Evolutionary conservation across 2,888 invertebrate species (phyloP).

Genomic region (Pandemis heparana): DNA sequence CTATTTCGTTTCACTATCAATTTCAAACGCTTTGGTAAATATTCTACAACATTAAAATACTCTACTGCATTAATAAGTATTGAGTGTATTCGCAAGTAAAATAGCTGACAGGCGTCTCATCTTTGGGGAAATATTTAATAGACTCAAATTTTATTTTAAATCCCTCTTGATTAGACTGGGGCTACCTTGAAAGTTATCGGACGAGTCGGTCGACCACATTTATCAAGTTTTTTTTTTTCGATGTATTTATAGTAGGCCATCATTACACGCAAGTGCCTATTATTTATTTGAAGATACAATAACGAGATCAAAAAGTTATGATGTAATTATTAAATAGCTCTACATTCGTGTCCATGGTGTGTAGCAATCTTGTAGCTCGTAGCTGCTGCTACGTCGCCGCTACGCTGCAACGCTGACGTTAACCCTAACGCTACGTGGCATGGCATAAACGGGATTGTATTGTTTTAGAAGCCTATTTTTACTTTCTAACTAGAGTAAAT

Average conservation of each 20-base stretch:
- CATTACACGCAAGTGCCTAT: no score
- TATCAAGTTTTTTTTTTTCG: no score
- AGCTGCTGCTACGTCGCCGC: not conserved
- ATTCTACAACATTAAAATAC: not conserved
- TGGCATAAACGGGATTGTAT: not conserved
- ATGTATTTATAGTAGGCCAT: no score
- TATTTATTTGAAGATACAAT: no score
- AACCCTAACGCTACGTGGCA: not conserved
- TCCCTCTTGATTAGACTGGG: no score
- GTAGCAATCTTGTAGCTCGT: not conserved
- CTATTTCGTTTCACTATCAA: not conserved
- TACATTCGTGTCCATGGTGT: not conserved
- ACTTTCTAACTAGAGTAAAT: not conserved
- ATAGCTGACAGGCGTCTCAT: no score
- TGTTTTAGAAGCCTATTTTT: not conserved
- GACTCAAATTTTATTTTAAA: no score
- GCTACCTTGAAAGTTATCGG: no score
- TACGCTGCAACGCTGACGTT: slow-evolving; percentile 1
- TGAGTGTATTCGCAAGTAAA: no score
- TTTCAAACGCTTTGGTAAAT: not conserved
- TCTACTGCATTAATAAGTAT: not conserved
- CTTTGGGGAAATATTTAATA: no score
- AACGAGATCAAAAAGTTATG: not conserved
- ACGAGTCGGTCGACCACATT: no score
- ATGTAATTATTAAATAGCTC: not conserved